Base-by-base conservation (phyloP, 2,113 vertebrate genomes). In the Caranx melampygus region DNA sequence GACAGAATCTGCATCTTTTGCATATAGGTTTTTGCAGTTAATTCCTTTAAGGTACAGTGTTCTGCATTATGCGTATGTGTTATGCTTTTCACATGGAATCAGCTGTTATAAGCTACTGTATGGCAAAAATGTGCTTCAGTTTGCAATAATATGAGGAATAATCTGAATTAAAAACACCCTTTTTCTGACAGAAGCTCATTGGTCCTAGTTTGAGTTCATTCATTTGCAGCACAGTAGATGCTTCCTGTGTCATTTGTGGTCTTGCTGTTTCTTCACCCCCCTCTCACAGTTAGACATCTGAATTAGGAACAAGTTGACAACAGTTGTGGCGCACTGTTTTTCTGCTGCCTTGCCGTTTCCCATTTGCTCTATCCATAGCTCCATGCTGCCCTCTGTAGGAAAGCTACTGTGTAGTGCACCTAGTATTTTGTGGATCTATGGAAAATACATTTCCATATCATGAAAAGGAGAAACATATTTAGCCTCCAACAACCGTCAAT, bases 41-140 rank as follows among this genome's bases (percentile, higher is more conserved):
- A 86, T 89, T 91, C 82, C 89, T 80, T 89, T 69, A 93, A 94
- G 93, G 94, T 95, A 95, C 93, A 91, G 89, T 91, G 84, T 92
- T 91, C 80, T 92, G 88, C 91, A 91, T 90, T 90, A 83, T 80
- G 77, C 85, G 79, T 85, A 59, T 59, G 85, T 91, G 57, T 85
- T 88, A 83, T 87, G 84, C 84, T 91, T 88, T 90, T 90, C 82
- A 88, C 87, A 87, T 81, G 85, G 87, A 93, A 91, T 89, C 76
- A 84, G 89, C 84, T 91, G 73, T 89, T 87, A 35, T 82, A 86
- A 88, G 87, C 88, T 89, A 78, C 81, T 75, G 79, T 85, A 55
- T 84, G 74, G 72, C 81, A 63, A 86, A 86, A 84, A 87, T 87
- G 79, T 88, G 81, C 80, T 89, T 85, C 66, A 87, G 81, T 90